Percentiles rank a stretch among this genome's conserved stretches.
Evolutionary conservation across 2,888 invertebrate genomes (phyloP).

Genomic region (Rotaria macrura): DNA sequence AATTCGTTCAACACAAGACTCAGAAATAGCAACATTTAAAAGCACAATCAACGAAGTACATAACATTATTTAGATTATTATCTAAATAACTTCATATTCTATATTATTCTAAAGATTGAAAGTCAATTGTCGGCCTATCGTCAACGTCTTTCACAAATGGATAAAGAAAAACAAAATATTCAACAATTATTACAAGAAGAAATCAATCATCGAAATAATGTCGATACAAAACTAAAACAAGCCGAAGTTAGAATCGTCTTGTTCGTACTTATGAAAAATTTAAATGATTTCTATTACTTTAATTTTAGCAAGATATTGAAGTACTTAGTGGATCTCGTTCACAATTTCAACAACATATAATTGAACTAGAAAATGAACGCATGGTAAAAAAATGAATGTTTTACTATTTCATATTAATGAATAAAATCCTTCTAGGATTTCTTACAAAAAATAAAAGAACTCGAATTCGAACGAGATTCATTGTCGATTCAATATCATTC

Average conservation of each 20-base stretch:
- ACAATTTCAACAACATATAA: background rate
- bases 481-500: background rate
- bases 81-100: too few relatives aligned
- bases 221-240: background rate
- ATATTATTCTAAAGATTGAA: background rate
- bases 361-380: conserved; percentile 15
- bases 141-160: background rate
- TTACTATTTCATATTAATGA: background rate
- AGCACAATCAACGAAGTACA: background rate
- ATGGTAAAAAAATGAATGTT: background rate
- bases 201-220: background rate
- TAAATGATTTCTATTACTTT: background rate
- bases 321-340: background rate
- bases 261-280: background rate
- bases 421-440: background rate
- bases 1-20: background rate
- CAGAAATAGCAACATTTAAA: background rate
- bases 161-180: background rate
- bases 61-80: background rate
- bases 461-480: conserved; percentile 2
- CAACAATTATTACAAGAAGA: conserved; percentile 16
- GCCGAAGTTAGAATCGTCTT: background rate
- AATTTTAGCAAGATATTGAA: background rate
- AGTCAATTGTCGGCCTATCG: background rate
- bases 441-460: background rate